A percentile compares a stretch with the other conserved stretches of the same genome.
phyloP scores from a whole-genome alignment of 2,888 invertebrate genomes.

The Pseudanteris insignis region DNA sequence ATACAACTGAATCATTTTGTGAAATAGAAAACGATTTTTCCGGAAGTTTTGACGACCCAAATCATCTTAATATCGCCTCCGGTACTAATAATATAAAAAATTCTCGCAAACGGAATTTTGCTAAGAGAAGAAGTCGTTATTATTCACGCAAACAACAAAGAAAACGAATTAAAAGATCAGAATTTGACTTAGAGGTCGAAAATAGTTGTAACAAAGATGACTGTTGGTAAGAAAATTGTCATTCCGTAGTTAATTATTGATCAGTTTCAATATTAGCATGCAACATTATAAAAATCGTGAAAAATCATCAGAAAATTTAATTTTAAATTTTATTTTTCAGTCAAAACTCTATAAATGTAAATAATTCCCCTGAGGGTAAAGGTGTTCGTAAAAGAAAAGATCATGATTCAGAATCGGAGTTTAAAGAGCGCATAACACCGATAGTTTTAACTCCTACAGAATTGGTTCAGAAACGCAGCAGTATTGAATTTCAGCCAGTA shows the following conservation, averaged over 20 bases:
- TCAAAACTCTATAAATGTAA: slow-evolving; percentile 22
- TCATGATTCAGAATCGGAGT: slow-evolving; percentile 45
- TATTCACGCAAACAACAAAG: slow-evolving; percentile 12
- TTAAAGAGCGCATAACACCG: slow-evolving; percentile 55
- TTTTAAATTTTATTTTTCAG: too few species aligned
- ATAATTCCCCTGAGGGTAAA: slow-evolving; percentile 34
- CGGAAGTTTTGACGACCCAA: slow-evolving; percentile 7
- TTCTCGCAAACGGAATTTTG: slow-evolving; percentile 11
- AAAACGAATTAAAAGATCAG: slow-evolving; percentile 11
- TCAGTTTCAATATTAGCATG: too few species aligned
- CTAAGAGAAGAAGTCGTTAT: slow-evolving; percentile 13
- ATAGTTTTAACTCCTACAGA: slow-evolving; percentile 51
- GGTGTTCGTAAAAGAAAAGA: slow-evolving; percentile 40
- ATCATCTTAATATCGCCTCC: slow-evolving; percentile 13
- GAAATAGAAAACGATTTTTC: slow-evolving; percentile 27
- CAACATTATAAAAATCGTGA: too few species aligned
- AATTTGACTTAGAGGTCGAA: slow-evolving; percentile 22
- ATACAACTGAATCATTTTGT: slow-evolving; percentile 7
- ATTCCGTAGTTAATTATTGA: too few species aligned
- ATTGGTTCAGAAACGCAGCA: slow-evolving; percentile 59
- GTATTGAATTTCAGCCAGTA: slow-evolving; percentile 72
- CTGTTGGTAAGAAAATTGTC: slow-evolving; percentile 15
- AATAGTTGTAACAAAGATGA: slow-evolving; percentile 29
- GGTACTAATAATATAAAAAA: background rate
- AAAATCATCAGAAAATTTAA: too few species aligned